phyloP scores from a whole-genome alignment of 2,113 vertebrate genomes.

The Shinisaurus crocodilurus region DNA sequence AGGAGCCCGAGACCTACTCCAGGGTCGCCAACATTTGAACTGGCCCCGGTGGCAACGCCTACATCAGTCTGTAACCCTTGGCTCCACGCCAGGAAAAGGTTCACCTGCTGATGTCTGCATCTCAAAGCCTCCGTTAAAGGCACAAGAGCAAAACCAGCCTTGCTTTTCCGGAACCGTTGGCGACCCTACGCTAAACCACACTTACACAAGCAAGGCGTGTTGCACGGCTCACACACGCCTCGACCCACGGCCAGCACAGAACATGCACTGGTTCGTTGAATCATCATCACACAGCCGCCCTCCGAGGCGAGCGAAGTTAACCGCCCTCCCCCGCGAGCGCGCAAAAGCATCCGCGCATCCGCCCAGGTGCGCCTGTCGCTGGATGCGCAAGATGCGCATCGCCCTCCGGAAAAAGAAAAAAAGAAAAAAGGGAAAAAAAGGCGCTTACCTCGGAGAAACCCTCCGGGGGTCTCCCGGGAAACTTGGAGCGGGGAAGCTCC shows the following conservation, averaged over 20 bases:
- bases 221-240: too few species aligned
- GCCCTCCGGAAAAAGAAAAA: too few species aligned
- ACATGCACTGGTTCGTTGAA: too few species aligned
- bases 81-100: background rate
- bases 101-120: too few species aligned
- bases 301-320: too few species aligned
- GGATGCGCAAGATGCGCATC: background rate
- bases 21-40: background rate
- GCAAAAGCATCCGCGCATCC: background rate
- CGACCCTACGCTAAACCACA: background rate
- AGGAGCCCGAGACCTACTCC: rapidly evolving
- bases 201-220: background rate
- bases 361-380: background rate
- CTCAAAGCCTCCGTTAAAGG: background rate
- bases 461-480: background rate
- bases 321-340: background rate
- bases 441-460: slow-evolving; percentile 8
- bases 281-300: too few species aligned
- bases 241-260: too few species aligned
- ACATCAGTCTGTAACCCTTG: background rate
- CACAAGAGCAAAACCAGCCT: background rate
- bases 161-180: background rate
- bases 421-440: background rate
- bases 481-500: too few species aligned
- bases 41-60: background rate